Base-by-base conservation (phyloP, 2,888 invertebrate genomes). In the Platypus cylindrus region DNA sequence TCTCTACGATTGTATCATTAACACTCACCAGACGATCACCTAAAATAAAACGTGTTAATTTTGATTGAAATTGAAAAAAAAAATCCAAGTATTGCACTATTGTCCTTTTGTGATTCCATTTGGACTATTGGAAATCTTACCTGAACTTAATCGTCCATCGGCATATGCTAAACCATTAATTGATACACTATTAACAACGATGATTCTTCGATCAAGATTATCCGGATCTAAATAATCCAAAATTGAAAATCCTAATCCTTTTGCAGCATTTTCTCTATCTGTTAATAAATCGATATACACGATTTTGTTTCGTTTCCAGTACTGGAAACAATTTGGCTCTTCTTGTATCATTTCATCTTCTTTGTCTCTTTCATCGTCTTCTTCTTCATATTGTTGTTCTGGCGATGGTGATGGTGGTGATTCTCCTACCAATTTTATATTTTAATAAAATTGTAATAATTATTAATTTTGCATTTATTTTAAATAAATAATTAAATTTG, bases 191-290 rank as follows among this genome's bases (percentile, higher is more conserved):
- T 94, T 75, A 50, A 97, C 90, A 44, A 97, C 94, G 63, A 97
- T 95, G 48, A 95, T 93, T 47, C 93, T 93, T 53, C 91, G 87
- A 53, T 81, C 80, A 36, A 90, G 78, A 67, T 97, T 94, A 55
- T 93, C 70, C 24, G 97, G 97, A 66, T 98, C 97, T 74, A 91
- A 91, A 65, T 91, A 91, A 65, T 91, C 98, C 45, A 98, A 72
- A 55, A 98, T 93, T 48, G 94, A 94, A 70, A 98, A 98, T 43
- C 98, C 98, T 41, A 99, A 77, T 32, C 98, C 98, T n/a, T n/a
- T n/a, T n/a, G n/a, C n/a, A n/a, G n/a, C n/a, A n/a, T n/a, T n/a
- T n/a, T n/a, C n/a, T 52, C 87, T 77, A 56, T 94, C 93, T 68
- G 98, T 98, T 38, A 78, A 70, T 44, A 98, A 73, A 59, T 90